Conservation (phyloP, 2,113 vertebrate species). For the Podarcis muralis region DNA sequence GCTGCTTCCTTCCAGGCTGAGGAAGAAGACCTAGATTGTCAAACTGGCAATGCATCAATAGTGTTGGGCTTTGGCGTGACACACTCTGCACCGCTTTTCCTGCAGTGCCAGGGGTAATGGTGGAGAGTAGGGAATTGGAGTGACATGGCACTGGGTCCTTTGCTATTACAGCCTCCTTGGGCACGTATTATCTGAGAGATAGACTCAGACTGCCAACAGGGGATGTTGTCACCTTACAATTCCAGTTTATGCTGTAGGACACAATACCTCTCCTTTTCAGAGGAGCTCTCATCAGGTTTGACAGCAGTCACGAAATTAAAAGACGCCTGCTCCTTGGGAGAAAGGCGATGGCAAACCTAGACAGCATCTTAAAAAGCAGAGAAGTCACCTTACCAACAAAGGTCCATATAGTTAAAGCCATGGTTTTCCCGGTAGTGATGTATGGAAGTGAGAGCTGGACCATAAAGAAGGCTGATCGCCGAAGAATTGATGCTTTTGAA, state of each 20-base stretch:
- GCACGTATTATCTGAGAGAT: background rate
- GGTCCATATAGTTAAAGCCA: no score
- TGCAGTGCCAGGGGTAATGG: background rate
- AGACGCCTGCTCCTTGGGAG: no score
- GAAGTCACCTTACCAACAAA: no score
- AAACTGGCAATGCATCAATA: background rate
- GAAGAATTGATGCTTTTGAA: no score
- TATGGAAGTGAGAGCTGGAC: no score
- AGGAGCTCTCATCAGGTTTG: background rate
- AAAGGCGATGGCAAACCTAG: no score
- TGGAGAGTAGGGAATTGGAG: background rate
- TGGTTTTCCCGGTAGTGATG: no score
- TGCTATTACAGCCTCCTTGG: background rate
- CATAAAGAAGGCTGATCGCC: no score
- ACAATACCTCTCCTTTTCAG: background rate
- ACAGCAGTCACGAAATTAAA: no score
- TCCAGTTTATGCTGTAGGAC: background rate
- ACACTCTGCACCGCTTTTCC: background rate
- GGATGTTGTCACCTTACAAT: background rate
- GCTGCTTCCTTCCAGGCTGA: background rate
- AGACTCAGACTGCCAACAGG: background rate
- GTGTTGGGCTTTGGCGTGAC: background rate
- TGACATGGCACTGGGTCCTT: background rate
- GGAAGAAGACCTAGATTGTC: background rate
- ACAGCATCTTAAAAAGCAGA: no score